Conservation (phyloP, 1,140 invertebrate genomes). For the Cydia amplana region DNA sequence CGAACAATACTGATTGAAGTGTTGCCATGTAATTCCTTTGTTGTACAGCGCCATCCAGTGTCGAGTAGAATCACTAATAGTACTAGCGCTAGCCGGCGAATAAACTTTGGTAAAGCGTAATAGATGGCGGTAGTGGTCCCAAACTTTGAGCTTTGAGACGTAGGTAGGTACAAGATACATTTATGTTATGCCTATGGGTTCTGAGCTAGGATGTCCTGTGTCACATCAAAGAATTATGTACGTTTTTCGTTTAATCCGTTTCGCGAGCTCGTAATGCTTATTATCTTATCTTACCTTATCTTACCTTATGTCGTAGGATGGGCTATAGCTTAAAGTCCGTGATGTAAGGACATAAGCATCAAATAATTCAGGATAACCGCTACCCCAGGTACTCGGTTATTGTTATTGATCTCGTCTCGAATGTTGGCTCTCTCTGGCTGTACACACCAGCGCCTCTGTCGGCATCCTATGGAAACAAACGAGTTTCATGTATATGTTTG, state of each 20-base stretch:
- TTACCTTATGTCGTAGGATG: too few relatives aligned
- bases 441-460: not conserved
- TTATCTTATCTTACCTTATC: not conserved
- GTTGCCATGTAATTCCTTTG: not conserved
- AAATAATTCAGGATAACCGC: not conserved
- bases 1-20: not conserved
- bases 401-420: not conserved
- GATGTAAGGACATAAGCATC: too few relatives aligned
- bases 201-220: too few relatives aligned
- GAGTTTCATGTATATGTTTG: not conserved
- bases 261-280: not conserved
- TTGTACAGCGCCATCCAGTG: constrained; percentile 39
- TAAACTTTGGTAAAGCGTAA: not conserved
- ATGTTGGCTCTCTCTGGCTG: not conserved
- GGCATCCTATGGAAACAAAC: not conserved
- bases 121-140: constrained; percentile 19
- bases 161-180: too few relatives aligned
- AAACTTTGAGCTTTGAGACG: too few relatives aligned
- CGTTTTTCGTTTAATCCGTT: too few relatives aligned
- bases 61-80: constrained; percentile 37
- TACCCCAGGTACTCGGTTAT: not conserved
- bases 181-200: too few relatives aligned
- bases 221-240: too few relatives aligned
- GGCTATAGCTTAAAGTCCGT: too few relatives aligned
- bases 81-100: not conserved